Base-by-base conservation (phyloP, 1,140 invertebrate species). In the Eciton burchellii region DNA sequence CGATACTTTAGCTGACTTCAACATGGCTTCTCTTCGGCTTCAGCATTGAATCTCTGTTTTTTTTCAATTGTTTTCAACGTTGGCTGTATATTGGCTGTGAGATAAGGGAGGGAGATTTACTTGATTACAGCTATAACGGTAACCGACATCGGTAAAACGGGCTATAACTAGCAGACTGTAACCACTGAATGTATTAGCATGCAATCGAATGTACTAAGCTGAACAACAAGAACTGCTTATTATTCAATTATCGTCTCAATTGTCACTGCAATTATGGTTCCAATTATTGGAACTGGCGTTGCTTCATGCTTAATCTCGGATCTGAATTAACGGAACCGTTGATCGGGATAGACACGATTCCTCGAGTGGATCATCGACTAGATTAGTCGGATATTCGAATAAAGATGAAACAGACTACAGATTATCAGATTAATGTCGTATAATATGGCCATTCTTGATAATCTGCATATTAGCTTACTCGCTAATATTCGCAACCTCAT, bases 201-300 rank as follows among this genome's bases (percentile, higher is more conserved):
- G 52, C 21, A 68, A 77, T 19, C 14, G 74, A 66, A 65, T 43
- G 35, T 35, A 77, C 26, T 68, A 77, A 66, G 62, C 24, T 56
- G 74, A 66, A 77, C 66, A 77, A 65, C 11, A 11, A 77, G 62
- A 47, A n/a, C 9, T 41, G 12, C 47, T 77, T 19, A 54, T 77
- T 77, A 68, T 77, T 68, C 62, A 68, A 68, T 77, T 77, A 77
- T 77, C 74, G 49, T 47, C 43, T 77, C 62, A 77, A 68, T 68
- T 77, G 74, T 52, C 35, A 11, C 12, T 35, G 41, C 26, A 54
- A 77, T 77, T 66, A 49, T 6, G 2, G 35, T 35, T 35, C 2
- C 35, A 35, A 19, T 54, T 54, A 19, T 16, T 0, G 49, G 1
- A 5, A 0, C n/a, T 1, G 19, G 4, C 19, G 5, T 43, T 43